A percentile compares a stretch with the other conserved stretches of the same genome.
phyloP scores from a whole-genome alignment of 1,140 invertebrate species.

The Geopemphigus sp. region DNA sequence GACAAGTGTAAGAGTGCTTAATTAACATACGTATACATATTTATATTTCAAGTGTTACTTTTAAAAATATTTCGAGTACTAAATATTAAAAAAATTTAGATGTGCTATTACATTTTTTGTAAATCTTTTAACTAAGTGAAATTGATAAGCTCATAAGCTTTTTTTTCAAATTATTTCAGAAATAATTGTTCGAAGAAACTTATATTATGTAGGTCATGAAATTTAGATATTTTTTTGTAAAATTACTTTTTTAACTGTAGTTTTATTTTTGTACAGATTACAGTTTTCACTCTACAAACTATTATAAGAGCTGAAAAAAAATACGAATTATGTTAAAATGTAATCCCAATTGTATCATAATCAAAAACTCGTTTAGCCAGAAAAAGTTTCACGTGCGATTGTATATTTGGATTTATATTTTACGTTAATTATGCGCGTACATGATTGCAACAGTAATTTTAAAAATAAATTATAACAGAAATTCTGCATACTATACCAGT shows the following conservation, averaged over 20 bases:
- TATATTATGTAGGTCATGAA: neutral
- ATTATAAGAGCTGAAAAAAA: neutral
- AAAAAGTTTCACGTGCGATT: slow-evolving; percentile 15
- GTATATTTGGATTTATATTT: neutral
- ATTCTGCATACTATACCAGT: neutral
- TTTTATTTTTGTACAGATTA: slow-evolving; percentile 11
- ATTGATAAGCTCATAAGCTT: neutral
- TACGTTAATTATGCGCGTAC: neutral
- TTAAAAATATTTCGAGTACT: neutral
- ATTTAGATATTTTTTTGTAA: neutral
- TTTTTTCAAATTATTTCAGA: slow-evolving; percentile 5
- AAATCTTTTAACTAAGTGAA: neutral
- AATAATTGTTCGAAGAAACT: neutral
- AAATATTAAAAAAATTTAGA: too few relatives aligned
- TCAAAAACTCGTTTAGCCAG: neutral
- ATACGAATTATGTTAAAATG: neutral
- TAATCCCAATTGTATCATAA: slow-evolving; percentile 24
- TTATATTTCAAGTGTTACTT: neutral
- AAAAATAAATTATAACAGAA: slow-evolving; percentile 8
- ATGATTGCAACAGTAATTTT: neutral
- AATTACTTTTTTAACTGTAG: slow-evolving; percentile 19
- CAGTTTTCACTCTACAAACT: neutral
- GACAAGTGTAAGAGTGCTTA: too few relatives aligned
- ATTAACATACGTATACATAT: too few relatives aligned
- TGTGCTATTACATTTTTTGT: neutral